Conservation (phyloP, 2,888 invertebrate genomes). For the Mesodorylaimus sp. region DNA sequence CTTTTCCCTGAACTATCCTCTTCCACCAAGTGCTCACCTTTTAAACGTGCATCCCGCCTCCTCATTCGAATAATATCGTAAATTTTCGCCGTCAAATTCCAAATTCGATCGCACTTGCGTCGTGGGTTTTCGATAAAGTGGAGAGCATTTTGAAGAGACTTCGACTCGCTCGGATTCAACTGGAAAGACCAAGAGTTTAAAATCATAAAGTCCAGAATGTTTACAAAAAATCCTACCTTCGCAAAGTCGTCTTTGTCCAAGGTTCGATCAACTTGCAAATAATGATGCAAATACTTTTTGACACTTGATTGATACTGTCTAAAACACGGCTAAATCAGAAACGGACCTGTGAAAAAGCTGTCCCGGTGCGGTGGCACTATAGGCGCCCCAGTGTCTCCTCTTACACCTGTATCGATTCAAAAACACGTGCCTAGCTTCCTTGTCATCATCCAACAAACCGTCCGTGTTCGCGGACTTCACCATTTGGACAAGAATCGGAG, state of each 20-base stretch:
- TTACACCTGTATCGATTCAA: too few relatives aligned
- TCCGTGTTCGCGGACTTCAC: constrained; percentile 93
- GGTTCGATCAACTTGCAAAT: constrained; percentile 72
- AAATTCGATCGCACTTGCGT: constrained; percentile 73
- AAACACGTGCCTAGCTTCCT: constrained; percentile 65
- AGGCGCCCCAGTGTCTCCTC: too few relatives aligned
- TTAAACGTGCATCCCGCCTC: too few relatives aligned
- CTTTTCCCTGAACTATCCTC: too few relatives aligned
- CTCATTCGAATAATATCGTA: not conserved
- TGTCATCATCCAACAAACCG: constrained; percentile 78
- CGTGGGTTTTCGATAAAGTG: constrained; percentile 89
- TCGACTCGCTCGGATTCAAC: constrained; percentile 76
- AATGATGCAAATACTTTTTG: constrained; percentile 75
- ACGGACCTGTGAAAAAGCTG: too few relatives aligned
- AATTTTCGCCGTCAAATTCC: constrained; percentile 27
- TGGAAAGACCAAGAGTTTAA: constrained; percentile 14
- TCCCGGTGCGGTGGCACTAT: too few relatives aligned
- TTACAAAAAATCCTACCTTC: not conserved
- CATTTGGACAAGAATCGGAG: constrained; percentile 95
- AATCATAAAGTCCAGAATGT: not conserved
- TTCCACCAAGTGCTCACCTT: too few relatives aligned
- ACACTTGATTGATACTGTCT: constrained; percentile 43
- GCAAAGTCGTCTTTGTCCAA: constrained; percentile 55
- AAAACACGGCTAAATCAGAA: too few relatives aligned
- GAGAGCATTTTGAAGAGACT: constrained; percentile 72